Base-by-base conservation (phyloP, 2,797 vertebrate species). In the Enteromius anoplus region DNA sequence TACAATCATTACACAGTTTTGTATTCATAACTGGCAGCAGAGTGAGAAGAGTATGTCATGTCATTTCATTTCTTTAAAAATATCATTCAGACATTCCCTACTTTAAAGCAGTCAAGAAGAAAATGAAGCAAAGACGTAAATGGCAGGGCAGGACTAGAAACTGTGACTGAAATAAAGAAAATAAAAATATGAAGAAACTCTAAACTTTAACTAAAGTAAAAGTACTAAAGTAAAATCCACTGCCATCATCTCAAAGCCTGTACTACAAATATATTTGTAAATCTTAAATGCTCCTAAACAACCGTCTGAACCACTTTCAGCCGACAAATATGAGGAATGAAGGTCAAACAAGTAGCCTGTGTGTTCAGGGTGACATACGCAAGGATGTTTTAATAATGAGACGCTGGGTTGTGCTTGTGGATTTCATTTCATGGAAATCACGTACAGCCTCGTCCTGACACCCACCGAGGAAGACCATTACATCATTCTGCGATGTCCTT, bases 401-500 rank as follows among this genome's bases (percentile, higher is more conserved):
- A 70, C 10, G 15, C 83, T 58, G 49, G 55, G 19, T 17, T 49
- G 78, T 69, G 69, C 69, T 85, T 73, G 80, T 7, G 26, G 66
- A 66, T 81, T 42, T 82, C 26, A 66, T 88, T 88, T 88, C 68
- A 86, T 78, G 82, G 62, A 86, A 86, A 90, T 87, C 87, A 82
- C 70, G 75, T 83, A 85, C 72, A 40, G 88, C 86, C 40, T 82
- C 68, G 75, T 87, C 85, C 85, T 83, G 81, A 73, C 89, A 80
- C 85, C 87, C 81, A 83, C 58, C 47, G 70, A 26, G 83, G 72
- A 80, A 85, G 62, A 79, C 77, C 68, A 77, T 84, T 88, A 82
- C 86, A 85, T 88, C 86, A 86, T 81, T 86, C 42, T 58, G 83
- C 78, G 68, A 89, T 51, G 90, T 87, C 92, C 92, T 92, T 92